Base-by-base conservation (phyloP, 2,888 invertebrate genomes). In the Himalopsyche japonica region DNA sequence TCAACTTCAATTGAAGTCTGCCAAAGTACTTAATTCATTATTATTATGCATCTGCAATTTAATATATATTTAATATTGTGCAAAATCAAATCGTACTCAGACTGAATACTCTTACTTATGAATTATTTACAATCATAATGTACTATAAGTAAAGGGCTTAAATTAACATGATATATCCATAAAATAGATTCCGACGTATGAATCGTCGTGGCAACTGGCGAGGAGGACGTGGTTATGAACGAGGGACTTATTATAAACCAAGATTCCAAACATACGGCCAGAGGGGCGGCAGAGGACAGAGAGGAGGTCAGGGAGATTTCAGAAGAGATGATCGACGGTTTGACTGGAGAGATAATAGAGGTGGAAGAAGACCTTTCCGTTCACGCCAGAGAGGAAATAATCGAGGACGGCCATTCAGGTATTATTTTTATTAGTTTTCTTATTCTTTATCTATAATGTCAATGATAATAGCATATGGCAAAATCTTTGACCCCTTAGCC, bases 201-300 rank as follows among this genome's bases (percentile, higher is more conserved):
- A 91, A 90, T 30, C 90, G 89, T 87, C 90, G 89, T 0, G 90
- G 90, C 81, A 90, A 91, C 79, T 92, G 93, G 0, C 92, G 93
- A 80, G 93, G 93, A 27, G 89, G 89, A 18, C 88, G 89, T 32
- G 88, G 90, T 30, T 95, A 93, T 89, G 95, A 95, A 89, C 93
- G 96, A 82, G 96, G 96, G 87, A 96, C 95, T 0, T 96, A 96
- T 90, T 96, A 96, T 91, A 95, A 95, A 88, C 96, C 96, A 0
- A 93, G 96, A 86, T 95, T 96, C 93, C 95, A 95, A 89, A 93
- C 93, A 27, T 94, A 93, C 90, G 84, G 84, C 30, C 85, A 86
- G 79, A 83, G 87, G 7, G 91, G 92, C 83, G 91, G 92, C 82
- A 90, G 93, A n/a, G 93, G 93, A 37, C 89, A 87, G 89, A 92